Evolutionary conservation across 2,888 invertebrate species (phyloP).

Genomic region (Hypena proboscidalis): DNA sequence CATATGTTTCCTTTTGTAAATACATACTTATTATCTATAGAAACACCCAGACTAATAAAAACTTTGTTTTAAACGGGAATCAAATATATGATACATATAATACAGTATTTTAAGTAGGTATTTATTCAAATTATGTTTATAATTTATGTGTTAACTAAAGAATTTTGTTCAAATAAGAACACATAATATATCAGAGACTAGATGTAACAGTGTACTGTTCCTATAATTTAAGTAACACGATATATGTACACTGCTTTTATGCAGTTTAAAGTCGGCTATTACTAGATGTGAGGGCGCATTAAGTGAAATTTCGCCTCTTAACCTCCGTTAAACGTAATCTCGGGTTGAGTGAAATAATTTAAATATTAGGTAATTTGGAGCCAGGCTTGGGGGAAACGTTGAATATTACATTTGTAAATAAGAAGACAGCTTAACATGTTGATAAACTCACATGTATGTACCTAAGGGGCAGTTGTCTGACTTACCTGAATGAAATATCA

Average conservation of each 20-base stretch:
- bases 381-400: slow-evolving; percentile 41
- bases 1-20: too few relatives aligned
- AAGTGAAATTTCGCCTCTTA: slow-evolving; percentile 51
- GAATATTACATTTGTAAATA: slow-evolving; percentile 57
- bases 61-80: too few relatives aligned
- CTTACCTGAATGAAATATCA: slow-evolving; percentile 33
- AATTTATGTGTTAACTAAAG: too few relatives aligned
- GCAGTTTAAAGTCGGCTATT: slow-evolving; percentile 31
- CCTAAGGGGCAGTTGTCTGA: slow-evolving; percentile 24
- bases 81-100: too few relatives aligned
- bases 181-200: too few relatives aligned
- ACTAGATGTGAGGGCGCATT: slow-evolving; percentile 47
- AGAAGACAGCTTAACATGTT: slow-evolving; percentile 47
- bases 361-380: slow-evolving; percentile 46
- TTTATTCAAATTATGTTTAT: too few relatives aligned
- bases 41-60: too few relatives aligned
- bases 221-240: slow-evolving; percentile 19
- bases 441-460: slow-evolving; percentile 37
- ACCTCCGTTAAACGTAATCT: slow-evolving; percentile 53
- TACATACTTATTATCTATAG: too few relatives aligned
- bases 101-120: too few relatives aligned
- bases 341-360: slow-evolving; percentile 54
- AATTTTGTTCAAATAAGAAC: too few relatives aligned
- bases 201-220: slow-evolving; percentile 3
- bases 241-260: slow-evolving; percentile 36